phyloP scores from a whole-genome alignment of 2,797 vertebrate genomes.

The Sphaeramia orbicularis region DNA sequence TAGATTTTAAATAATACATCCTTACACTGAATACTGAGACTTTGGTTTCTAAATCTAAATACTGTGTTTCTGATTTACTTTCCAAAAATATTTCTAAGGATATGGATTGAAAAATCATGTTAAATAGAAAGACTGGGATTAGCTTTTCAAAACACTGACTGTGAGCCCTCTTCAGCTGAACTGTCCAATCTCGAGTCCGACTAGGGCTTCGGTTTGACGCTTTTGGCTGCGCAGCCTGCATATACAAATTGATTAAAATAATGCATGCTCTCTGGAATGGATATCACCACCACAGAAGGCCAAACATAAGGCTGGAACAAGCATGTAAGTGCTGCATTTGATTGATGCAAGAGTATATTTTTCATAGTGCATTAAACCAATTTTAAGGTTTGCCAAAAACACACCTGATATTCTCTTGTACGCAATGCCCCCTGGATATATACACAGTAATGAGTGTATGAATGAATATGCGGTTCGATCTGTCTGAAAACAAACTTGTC shows the following conservation, averaged over 20 bases:
- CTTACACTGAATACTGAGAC: slow-evolving; percentile 76
- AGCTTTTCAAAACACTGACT: slow-evolving; percentile 70
- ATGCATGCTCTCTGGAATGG: slow-evolving; percentile 79
- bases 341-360: slow-evolving; percentile 81
- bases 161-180: slow-evolving; percentile 72
- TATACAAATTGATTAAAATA: slow-evolving; percentile 85
- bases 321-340: slow-evolving; percentile 86
- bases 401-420: slow-evolving; percentile 80
- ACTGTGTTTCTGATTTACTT: slow-evolving; percentile 65
- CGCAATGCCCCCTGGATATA: slow-evolving; percentile 77
- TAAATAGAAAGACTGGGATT: slow-evolving; percentile 66
- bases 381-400: slow-evolving; percentile 78
- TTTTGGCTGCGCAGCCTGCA: slow-evolving; percentile 85
- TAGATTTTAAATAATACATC: slow-evolving; percentile 68
- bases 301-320: slow-evolving; percentile 82
- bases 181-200: slow-evolving; percentile 71
- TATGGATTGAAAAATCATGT: slow-evolving; percentile 58
- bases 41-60: slow-evolving; percentile 83
- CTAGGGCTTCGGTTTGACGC: slow-evolving; percentile 74
- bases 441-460: slow-evolving; percentile 76
- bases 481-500: slow-evolving; percentile 85
- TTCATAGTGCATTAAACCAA: slow-evolving; percentile 85
- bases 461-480: slow-evolving; percentile 79
- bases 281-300: slow-evolving; percentile 73
- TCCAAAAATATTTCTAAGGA: slow-evolving; percentile 57